phyloP scores from a whole-genome alignment of 2,113 vertebrate species.

The Monarcha castaneiventris region DNA sequence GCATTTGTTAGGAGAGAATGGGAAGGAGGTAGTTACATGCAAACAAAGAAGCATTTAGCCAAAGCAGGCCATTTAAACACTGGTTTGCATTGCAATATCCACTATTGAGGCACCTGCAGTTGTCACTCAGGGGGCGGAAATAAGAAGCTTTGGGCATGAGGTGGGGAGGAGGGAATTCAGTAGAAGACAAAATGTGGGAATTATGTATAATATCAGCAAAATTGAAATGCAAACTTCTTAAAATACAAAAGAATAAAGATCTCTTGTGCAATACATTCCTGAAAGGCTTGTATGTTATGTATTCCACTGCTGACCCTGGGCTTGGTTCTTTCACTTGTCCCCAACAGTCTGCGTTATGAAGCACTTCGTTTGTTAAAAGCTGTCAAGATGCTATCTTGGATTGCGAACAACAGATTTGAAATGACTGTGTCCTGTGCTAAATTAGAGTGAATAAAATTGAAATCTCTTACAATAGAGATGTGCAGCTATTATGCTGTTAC shows the following conservation, averaged over 20 bases:
- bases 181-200: neutral
- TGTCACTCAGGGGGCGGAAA: conserved; percentile 22
- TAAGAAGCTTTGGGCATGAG: neutral
- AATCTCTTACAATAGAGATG: neutral
- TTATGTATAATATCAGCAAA: conserved; percentile 29
- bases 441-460: conserved; percentile 51
- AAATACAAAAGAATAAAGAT: neutral
- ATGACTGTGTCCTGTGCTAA: conserved; percentile 19
- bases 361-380: conserved; percentile 9
- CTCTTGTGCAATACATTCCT: neutral
- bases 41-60: conserved; percentile 17
- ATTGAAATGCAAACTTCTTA: neutral
- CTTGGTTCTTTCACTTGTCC: neutral
- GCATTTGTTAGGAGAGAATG: neutral
- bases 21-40: neutral
- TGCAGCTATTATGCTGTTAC: conserved; percentile 26
- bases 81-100: conserved; percentile 39
- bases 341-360: neutral
- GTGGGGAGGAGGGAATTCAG: neutral
- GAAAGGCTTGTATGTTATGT: neutral
- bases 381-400: conserved; percentile 25
- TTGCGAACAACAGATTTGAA: neutral
- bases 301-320: neutral
- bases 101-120: neutral
- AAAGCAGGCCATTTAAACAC: conserved; percentile 33